Evolutionary conservation across 2,888 invertebrate species (phyloP), one percentile per base, ranked within the genome.

Genomic region (Trileptium ribeirensis): DNA sequence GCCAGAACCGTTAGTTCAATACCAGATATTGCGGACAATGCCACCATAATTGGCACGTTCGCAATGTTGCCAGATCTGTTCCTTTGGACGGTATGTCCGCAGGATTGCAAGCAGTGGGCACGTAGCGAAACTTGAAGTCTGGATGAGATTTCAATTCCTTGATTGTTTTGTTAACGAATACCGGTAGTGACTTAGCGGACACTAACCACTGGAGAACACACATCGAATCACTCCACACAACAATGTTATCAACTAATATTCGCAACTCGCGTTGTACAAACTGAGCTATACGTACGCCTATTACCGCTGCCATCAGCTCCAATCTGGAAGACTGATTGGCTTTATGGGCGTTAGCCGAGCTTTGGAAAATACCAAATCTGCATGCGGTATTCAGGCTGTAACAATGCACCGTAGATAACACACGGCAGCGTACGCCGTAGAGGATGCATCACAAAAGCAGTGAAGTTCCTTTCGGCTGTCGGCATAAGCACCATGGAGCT

Each of bases 401-500:
- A 1, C 29, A 24, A 51, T 29, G 24, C 3, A 3, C 24, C 77
- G 37, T 24, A 77, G 29, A 29, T 80, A 80, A n/a, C 80, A 29
- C 19, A 15, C 8, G n/a, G 38, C 31, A 19, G 81, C 80, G 31
- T 80, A 80, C 24, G 81, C 81, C 8, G 33, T n/a, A n/a, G n/a
- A n/a, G n/a, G n/a, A n/a, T n/a, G n/a, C n/a, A n/a, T n/a, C n/a
- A n/a, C n/a, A n/a, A 8, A 78, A 79, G 78, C 79, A 79, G 15
- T 29, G 31, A 15, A 79, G 77, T 29, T 79, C 79, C 19, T 24
- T n/a, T 24, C 19, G 19, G 19, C 64, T n/a, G 19, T 19, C n/a
- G 19, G 64, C 19, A n/a, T 19, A 19, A 64, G n/a, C 64, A 64
- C 19, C 19, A 24, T n/a, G 64, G n/a, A n/a, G 64, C 19, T 24